Conservation (phyloP, 2,888 invertebrate genomes). For the Scaptodrosophila latifasciaeformis region DNA sequence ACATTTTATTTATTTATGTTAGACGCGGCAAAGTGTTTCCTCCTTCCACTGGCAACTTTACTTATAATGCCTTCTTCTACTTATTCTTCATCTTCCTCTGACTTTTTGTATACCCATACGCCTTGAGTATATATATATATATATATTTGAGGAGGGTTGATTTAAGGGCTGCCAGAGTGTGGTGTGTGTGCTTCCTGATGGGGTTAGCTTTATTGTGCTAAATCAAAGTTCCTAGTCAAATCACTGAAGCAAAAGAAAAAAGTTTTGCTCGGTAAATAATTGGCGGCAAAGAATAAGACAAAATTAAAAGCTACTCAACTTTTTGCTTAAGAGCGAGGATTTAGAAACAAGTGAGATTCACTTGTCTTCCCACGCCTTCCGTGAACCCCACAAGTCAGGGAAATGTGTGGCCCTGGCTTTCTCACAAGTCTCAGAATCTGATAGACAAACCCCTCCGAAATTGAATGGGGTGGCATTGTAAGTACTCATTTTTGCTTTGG, state of each 20-base stretch:
- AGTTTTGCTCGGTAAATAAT: slow-evolving; percentile 50
- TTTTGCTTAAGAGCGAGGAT: too few species aligned
- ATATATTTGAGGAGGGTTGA: not conserved
- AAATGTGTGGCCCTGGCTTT: slow-evolving; percentile 28
- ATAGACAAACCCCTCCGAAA: not conserved
- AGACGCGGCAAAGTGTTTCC: slow-evolving; percentile 49
- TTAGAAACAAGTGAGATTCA: too few species aligned
- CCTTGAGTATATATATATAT: not conserved
- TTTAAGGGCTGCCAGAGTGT: slow-evolving; percentile 7
- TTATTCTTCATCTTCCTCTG: too few species aligned
- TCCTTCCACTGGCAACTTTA: too few species aligned
- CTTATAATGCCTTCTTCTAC: slow-evolving; percentile 55
- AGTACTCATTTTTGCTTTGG: not conserved
- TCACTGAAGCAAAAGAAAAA: slow-evolving; percentile 49
- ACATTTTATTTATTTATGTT: slow-evolving; percentile 70
- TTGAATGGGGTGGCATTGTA: not conserved
- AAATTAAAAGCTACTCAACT: too few species aligned
- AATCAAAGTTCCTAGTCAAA: slow-evolving; percentile 64
- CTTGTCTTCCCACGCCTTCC: slow-evolving; percentile 67
- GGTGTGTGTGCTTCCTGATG: slow-evolving; percentile 10
- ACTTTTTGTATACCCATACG: too few species aligned
- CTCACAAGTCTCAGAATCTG: slow-evolving; percentile 58
- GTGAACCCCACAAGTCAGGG: slow-evolving; percentile 44
- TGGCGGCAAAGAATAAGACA: slow-evolving; percentile 24
- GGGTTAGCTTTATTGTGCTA: slow-evolving; percentile 37